These are phyloP conservation scores for Scomber japonicus DNA, from an alignment of 2,113 vertebrate genomes.

Conservation along the genomic window DNA sequence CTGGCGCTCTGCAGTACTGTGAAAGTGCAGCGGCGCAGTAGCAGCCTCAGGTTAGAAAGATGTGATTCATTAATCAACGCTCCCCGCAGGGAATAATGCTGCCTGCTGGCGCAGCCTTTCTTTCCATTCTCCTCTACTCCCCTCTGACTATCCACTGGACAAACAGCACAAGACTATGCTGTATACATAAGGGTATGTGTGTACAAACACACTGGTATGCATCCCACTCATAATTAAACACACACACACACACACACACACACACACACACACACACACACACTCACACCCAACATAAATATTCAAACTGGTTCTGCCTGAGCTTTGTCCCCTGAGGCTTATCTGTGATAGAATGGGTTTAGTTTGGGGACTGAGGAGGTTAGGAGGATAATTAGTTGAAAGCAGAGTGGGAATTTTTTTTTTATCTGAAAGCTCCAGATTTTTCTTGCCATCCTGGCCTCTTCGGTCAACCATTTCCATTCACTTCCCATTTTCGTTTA, in stretches of 20 bases:
- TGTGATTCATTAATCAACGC: conserved; percentile 84
- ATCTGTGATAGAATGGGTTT: conserved; percentile 73
- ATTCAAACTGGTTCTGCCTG: conserved; percentile 70
- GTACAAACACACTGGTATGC: conserved; percentile 47
- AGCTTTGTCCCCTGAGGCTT: conserved; percentile 72
- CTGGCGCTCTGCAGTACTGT: conserved; percentile 63
- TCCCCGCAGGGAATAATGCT: conserved; percentile 63
- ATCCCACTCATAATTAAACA: conserved; percentile 65
- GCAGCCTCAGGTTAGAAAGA: conserved; percentile 75
- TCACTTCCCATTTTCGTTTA: conserved; percentile 59
- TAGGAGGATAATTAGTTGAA: conserved; percentile 79
- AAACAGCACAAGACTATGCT: conserved; percentile 62
- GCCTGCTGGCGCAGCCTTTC: conserved; percentile 62
- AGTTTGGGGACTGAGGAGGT: conserved; percentile 64
- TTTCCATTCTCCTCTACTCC: conserved; percentile 53
- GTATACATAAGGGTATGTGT: conserved; percentile 38
- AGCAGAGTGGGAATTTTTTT: conserved; percentile 58
- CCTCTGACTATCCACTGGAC: conserved; percentile 67
- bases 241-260: conserved; percentile 34
- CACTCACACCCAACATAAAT: conserved; percentile 61
- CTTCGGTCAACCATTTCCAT: conserved; percentile 69
- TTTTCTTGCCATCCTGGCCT: conserved; percentile 59
- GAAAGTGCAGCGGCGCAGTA: conserved; percentile 66
- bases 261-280: conserved; percentile 35
- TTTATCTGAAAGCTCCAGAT: conserved; percentile 83